A percentile compares a stretch with the other conserved stretches of the same genome.
Conservation (phyloP, 2,113 vertebrate genomes). For the Labeo rohita region DNA sequence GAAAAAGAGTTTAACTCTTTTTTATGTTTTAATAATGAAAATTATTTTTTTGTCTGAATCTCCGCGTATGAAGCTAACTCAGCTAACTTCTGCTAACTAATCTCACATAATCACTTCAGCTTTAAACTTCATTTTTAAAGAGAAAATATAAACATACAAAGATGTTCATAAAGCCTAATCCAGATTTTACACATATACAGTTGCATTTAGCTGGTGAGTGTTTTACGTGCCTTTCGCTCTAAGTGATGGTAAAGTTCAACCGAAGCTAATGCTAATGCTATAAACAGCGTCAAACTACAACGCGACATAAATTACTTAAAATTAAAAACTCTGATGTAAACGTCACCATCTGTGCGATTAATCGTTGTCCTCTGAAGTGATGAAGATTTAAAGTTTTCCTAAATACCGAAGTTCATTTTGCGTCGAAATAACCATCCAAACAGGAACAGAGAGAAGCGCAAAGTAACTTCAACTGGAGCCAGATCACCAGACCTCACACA, state of each 20-base stretch:
- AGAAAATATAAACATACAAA: background rate
- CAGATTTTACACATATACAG: background rate
- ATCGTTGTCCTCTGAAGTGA: slow-evolving; percentile 14
- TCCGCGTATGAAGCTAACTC: slow-evolving; percentile 28
- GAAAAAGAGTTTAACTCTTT: too few relatives aligned
- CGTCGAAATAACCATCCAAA: slow-evolving; percentile 53
- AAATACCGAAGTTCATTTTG: slow-evolving; percentile 37
- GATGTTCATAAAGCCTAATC: background rate
- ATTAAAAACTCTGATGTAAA: background rate
- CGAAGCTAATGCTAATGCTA: slow-evolving; percentile 43
- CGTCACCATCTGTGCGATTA: slow-evolving; percentile 36
- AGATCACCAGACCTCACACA: slow-evolving; percentile 13
- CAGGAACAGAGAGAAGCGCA: slow-evolving; percentile 30
- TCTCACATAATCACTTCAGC: slow-evolving; percentile 29
- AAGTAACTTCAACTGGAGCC: slow-evolving; percentile 30
- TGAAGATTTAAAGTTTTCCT: background rate
- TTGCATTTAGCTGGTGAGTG: background rate
- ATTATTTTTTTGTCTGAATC: background rate
- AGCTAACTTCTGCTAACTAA: slow-evolving; percentile 43
- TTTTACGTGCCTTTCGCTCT: background rate
- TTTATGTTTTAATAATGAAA: background rate
- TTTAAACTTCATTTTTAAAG: background rate
- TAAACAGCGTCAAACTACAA: slow-evolving; percentile 7
- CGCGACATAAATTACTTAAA: slow-evolving; percentile 1
- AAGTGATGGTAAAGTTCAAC: slow-evolving; percentile 17